phyloP scores from a whole-genome alignment of 2,888 invertebrate species.

The Eristalis intricaria region DNA sequence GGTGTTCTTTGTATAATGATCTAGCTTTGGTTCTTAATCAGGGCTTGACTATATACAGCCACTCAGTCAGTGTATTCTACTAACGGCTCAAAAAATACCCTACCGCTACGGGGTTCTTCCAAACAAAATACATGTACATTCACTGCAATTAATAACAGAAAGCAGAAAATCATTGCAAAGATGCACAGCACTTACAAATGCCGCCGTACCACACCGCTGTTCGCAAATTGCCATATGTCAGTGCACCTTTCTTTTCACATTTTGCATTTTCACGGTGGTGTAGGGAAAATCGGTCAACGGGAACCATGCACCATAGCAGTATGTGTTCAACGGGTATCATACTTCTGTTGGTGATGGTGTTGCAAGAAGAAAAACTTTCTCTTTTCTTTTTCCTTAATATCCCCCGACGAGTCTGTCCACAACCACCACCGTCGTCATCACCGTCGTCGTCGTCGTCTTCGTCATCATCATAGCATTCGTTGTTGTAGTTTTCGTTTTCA shows the following conservation, averaged over 20 bases:
- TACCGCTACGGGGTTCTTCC: constrained; percentile 33
- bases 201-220: constrained; percentile 8
- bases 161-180: constrained; percentile 58
- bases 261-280: constrained; percentile 62
- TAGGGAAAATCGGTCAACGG: constrained; percentile 71
- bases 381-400: constrained; percentile 65
- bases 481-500: constrained; percentile 73
- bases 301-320: constrained; percentile 60
- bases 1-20: constrained; percentile 64
- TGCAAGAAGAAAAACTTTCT: constrained; percentile 66
- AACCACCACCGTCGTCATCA: constrained; percentile 35
- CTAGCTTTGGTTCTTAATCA: constrained; percentile 71
- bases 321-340: constrained; percentile 33
- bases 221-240: constrained; percentile 64
- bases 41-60: constrained; percentile 64
- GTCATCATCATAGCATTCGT: constrained; percentile 62
- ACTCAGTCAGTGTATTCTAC: constrained; percentile 38
- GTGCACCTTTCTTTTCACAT: constrained; percentile 70
- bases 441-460: constrained; percentile 73
- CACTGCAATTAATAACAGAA: constrained; percentile 63
- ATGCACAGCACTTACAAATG: constrained; percentile 21
- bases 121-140: constrained; percentile 47
- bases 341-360: constrained; percentile 34
- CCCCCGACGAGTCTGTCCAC: constrained; percentile 32
- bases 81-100: constrained; percentile 42